Evolutionary conservation across 1,140 invertebrate genomes (phyloP).

Genomic region (Leguminivora glycinivorella): DNA sequence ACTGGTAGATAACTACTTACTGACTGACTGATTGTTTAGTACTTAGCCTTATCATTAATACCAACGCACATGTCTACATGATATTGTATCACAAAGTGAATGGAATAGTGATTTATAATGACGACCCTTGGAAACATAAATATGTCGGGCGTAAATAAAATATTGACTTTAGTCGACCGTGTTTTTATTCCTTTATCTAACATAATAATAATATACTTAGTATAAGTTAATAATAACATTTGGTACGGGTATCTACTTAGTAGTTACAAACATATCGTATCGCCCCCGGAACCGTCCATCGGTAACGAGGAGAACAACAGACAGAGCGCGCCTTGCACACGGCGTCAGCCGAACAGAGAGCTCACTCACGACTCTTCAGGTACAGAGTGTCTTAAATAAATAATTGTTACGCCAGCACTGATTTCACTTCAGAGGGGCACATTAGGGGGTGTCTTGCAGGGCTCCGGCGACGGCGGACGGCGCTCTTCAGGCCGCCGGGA

Average conservation of each 20-base stretch:
- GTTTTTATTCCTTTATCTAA: conserved; percentile 30
- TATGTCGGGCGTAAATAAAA: conserved; percentile 28
- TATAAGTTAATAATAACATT: conserved; percentile 40
- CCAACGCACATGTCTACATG: not conserved
- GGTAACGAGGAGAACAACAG: conserved; percentile 48
- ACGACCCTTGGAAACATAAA: conserved; percentile 3
- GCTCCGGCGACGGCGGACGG: conserved; percentile 58
- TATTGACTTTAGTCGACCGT: conserved; percentile 30
- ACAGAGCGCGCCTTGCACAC: conserved; percentile 49
- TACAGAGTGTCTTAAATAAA: conserved; percentile 71
- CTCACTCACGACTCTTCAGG: conserved; percentile 69
- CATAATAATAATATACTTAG: conserved; percentile 28
- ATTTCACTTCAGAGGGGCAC: conserved; percentile 68
- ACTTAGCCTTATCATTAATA: conserved; percentile 2
- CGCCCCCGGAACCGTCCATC: conserved; percentile 50
- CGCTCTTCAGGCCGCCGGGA: conserved; percentile 84
- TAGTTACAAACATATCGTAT: conserved; percentile 71
- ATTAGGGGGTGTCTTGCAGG: conserved; percentile 70
- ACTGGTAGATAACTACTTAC: not conserved
- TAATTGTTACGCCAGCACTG: conserved; percentile 64
- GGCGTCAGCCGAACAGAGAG: conserved; percentile 43
- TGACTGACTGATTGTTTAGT: not conserved
- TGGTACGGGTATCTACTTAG: conserved; percentile 68
- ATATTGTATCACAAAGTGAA: not conserved
- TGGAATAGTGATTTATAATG: conserved; percentile 16